These are phyloP conservation scores for Drosophila ironensis DNA, from an alignment of 1,140 invertebrate species.

Conservation along the genomic window DNA sequence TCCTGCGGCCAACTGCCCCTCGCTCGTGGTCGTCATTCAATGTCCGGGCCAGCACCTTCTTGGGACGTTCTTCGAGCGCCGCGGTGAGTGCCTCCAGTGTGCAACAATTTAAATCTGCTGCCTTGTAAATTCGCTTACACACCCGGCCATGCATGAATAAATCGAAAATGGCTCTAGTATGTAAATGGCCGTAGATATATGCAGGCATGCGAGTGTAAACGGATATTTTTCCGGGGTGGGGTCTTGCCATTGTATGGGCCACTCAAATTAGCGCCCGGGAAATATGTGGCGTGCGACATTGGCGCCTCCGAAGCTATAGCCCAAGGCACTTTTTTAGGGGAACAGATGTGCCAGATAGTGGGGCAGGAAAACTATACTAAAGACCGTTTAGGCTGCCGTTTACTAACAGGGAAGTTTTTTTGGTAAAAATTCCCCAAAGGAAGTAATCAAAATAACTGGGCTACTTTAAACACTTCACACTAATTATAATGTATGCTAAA, in stretches of 20 bases:
- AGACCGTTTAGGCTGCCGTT: neutral
- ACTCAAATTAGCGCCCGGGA: conserved; percentile 52
- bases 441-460: too few species aligned
- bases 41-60: conserved; percentile 7
- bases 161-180: conserved; percentile 25
- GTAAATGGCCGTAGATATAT: conserved; percentile 22
- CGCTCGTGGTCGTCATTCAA: conserved; percentile 34
- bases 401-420: too few species aligned
- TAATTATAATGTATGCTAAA: too few species aligned
- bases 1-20: conserved; percentile 5
- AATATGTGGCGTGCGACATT: conserved; percentile 45
- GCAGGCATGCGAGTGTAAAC: conserved; percentile 1
- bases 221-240: conserved; percentile 9
- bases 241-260: conserved; percentile 20
- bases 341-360: neutral
- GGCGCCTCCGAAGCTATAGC: conserved; percentile 33
- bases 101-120: conserved; percentile 20
- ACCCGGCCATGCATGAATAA: conserved; percentile 19
- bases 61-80: conserved; percentile 1
- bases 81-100: conserved; percentile 22
- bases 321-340: neutral
- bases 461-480: too few species aligned
- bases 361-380: neutral
- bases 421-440: too few species aligned
- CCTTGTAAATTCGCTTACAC: neutral